A percentile compares a stretch with the other conserved stretches of the same genome.
phyloP scores from a whole-genome alignment of 2,113 vertebrate genomes.

The Pandion haliaetus region DNA sequence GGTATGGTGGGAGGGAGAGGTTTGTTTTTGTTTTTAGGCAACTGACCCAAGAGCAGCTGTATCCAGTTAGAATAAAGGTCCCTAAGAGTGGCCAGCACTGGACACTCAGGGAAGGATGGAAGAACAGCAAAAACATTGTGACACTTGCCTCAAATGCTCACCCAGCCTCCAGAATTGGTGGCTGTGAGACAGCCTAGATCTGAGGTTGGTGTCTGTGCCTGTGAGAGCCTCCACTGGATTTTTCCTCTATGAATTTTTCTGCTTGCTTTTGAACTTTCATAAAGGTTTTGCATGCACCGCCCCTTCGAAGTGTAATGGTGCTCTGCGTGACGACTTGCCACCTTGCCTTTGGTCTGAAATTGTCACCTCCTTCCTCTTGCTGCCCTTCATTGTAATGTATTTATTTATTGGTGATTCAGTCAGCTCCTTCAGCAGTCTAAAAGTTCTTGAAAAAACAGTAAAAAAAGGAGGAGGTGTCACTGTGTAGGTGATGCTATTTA shows the following conservation, averaged over 20 bases:
- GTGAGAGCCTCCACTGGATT: not conserved
- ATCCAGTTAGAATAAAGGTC: not conserved
- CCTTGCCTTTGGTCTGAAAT: not conserved
- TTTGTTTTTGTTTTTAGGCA: not conserved
- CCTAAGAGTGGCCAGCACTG: not conserved
- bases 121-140: not conserved
- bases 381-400: not conserved
- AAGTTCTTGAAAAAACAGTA: not conserved
- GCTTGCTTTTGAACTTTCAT: not conserved
- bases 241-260: not conserved
- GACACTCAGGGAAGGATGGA: not conserved
- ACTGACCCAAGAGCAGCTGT: constrained; percentile 10
- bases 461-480: not conserved
- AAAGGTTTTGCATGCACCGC: not conserved
- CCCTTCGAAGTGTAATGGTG: not conserved
- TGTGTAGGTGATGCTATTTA: not conserved
- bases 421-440: not conserved
- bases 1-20: not conserved
- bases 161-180: not conserved
- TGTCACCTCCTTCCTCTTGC: not conserved
- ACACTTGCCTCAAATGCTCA: not conserved
- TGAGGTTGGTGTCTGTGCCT: not conserved
- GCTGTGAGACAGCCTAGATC: not conserved
- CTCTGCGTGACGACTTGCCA: not conserved
- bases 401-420: not conserved